Evolutionary conservation across 2,797 vertebrate genomes (phyloP).

Genomic region (Darevskia mixta): DNA sequence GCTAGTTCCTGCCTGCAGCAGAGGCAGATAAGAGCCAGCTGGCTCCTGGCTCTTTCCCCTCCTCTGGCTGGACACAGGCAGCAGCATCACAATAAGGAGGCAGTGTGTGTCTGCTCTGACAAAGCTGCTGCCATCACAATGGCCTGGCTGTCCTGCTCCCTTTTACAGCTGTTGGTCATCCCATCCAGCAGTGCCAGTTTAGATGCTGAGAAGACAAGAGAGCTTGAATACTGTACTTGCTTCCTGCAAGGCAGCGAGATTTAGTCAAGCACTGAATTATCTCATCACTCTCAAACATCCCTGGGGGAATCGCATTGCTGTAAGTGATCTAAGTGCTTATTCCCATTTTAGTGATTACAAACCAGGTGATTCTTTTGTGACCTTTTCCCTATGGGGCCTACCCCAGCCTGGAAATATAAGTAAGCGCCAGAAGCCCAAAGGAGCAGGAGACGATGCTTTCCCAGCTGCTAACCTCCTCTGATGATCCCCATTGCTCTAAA

Average conservation of each 20-base stretch:
- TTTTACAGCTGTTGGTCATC: not conserved
- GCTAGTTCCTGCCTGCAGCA: not conserved
- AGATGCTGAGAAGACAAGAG: not conserved
- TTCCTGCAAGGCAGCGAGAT: not conserved
- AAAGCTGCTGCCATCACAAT: not conserved
- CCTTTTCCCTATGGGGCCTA: not conserved
- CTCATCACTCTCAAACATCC: not conserved
- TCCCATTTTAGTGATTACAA: not conserved
- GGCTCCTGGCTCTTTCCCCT: not conserved
- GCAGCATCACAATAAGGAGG: not conserved
- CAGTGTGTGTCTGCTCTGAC: not conserved
- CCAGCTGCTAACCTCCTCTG: not conserved
- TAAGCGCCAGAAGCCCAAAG: not conserved
- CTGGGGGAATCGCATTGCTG: not conserved
- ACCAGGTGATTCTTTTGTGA: not conserved
- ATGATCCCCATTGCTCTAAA: slow-evolving; percentile 1
- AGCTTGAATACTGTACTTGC: not conserved
- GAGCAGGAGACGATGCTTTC: not conserved
- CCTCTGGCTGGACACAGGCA: not conserved
- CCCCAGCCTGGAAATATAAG: not conserved
- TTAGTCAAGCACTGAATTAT: not conserved
- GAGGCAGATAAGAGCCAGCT: not conserved
- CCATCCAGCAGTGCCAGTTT: not conserved
- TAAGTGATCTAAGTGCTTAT: slow-evolving; percentile 4
- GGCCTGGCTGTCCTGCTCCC: not conserved